A percentile compares a stretch with the other conserved stretches of the same genome.
phyloP scores from a whole-genome alignment of 64 coral and sea anemone species.

The Acropora yongei region DNA sequence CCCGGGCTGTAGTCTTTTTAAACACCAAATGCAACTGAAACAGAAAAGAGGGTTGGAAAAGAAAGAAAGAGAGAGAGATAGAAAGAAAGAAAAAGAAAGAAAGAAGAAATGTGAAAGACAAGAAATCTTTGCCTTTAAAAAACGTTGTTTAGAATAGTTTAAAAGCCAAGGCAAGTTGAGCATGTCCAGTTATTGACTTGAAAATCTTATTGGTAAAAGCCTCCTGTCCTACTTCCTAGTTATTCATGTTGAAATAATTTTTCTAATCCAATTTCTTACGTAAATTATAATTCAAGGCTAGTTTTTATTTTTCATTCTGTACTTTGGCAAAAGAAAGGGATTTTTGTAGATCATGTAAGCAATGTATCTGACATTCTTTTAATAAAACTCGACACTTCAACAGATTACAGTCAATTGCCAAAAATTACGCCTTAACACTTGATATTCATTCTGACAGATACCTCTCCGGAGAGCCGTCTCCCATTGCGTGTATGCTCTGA shows the following conservation, averaged over 20 bases:
- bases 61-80: not conserved
- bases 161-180: not conserved
- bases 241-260: not conserved
- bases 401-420: not conserved
- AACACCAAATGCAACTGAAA: constrained; percentile 29
- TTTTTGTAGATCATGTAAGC: not conserved
- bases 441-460: not conserved
- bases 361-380: not conserved
- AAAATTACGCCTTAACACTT: not conserved
- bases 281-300: not conserved
- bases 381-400: not conserved
- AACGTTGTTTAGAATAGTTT: not conserved
- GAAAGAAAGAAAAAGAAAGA: not conserved
- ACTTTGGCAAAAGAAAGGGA: not conserved
- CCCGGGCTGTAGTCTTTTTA: not conserved
- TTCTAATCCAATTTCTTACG: not conserved
- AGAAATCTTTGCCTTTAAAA: not conserved
- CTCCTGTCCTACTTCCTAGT: not conserved
- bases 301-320: not conserved
- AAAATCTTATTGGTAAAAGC: not conserved
- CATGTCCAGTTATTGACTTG: not conserved
- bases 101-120: no score
- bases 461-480: not conserved
- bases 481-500: constrained; percentile 5
- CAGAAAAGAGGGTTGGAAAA: not conserved